Evolutionary conservation across 2,888 invertebrate species (phyloP).

Genomic region (Dione vanillae): DNA sequence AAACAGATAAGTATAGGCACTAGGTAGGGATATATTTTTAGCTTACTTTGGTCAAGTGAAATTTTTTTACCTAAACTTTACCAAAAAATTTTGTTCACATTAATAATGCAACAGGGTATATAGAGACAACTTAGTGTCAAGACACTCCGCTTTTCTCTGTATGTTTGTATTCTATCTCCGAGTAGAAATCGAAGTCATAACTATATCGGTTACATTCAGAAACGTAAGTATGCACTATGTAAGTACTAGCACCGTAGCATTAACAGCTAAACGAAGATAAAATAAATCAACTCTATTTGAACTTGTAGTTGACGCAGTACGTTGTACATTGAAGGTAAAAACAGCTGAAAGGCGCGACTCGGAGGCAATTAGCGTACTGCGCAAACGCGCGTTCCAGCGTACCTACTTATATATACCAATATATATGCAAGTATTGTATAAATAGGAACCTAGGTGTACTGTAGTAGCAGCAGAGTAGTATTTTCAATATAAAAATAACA

Average conservation of each 20-base stretch:
- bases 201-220: no score
- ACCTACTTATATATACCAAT: not conserved
- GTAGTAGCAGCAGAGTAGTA: conserved; percentile 2
- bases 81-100: no score
- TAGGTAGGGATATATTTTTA: no score
- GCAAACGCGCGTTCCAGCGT: conserved; percentile 59
- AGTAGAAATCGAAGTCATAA: no score
- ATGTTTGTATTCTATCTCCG: no score
- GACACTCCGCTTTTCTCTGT: no score
- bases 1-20: no score
- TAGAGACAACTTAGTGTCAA: no score
- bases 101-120: no score
- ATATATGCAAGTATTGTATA: conserved; percentile 41
- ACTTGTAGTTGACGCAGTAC: conserved; percentile 39
- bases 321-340: conserved; percentile 53
- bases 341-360: conserved; percentile 63
- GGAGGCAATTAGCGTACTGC: conserved; percentile 76
- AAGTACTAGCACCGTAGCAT: not conserved
- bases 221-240: not conserved
- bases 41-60: no score
- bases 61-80: no score
- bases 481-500: not conserved
- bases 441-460: conserved; percentile 7
- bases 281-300: conserved; percentile 33
- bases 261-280: conserved; percentile 22